A percentile compares a stretch with the other conserved stretches of the same genome.
Conservation (phyloP, 92 coral and sea anemone species). For the Porites lobata region DNA sequence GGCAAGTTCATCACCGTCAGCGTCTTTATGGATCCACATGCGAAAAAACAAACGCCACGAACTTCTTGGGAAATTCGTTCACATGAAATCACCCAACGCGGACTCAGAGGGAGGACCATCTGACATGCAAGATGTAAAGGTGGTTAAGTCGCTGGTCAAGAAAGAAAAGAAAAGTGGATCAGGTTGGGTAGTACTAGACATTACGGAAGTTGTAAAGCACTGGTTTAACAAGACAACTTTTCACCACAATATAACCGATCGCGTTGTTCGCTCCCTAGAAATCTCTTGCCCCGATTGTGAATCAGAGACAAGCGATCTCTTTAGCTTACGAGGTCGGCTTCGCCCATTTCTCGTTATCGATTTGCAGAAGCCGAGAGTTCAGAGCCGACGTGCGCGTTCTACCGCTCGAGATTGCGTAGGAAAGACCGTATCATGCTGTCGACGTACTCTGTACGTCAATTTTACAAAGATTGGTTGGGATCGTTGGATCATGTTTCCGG, state of each 20-base stretch:
- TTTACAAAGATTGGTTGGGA: slow-evolving; percentile 78
- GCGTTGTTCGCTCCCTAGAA: slow-evolving; percentile 27
- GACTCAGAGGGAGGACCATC: neutral
- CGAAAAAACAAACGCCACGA: slow-evolving; percentile 15
- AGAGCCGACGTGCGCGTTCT: slow-evolving; percentile 47
- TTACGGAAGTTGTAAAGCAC: slow-evolving; percentile 27
- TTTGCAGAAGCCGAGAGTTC: slow-evolving; percentile 34
- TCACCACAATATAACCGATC: slow-evolving; percentile 28
- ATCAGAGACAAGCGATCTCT: slow-evolving; percentile 28
- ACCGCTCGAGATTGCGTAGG: slow-evolving; percentile 31
- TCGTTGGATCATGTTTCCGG: slow-evolving; percentile 74
- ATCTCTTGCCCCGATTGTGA: slow-evolving; percentile 68
- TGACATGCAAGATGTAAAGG: neutral
- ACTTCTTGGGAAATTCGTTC: slow-evolving; percentile 34
- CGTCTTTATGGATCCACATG: slow-evolving; percentile 67
- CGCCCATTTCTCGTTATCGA: slow-evolving; percentile 76
- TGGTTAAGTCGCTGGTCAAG: slow-evolving; percentile 1
- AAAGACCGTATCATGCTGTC: slow-evolving; percentile 55
- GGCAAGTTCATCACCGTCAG: slow-evolving; percentile 41
- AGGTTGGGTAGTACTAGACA: slow-evolving; percentile 21
- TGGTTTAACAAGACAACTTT: slow-evolving; percentile 56
- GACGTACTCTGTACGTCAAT: slow-evolving; percentile 64
- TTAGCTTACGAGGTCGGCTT: slow-evolving; percentile 54
- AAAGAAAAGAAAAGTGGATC: slow-evolving; percentile 30
- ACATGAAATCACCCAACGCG: neutral